phyloP scores from a whole-genome alignment of 2,888 invertebrate genomes.

The Lochmaea crataegi region DNA sequence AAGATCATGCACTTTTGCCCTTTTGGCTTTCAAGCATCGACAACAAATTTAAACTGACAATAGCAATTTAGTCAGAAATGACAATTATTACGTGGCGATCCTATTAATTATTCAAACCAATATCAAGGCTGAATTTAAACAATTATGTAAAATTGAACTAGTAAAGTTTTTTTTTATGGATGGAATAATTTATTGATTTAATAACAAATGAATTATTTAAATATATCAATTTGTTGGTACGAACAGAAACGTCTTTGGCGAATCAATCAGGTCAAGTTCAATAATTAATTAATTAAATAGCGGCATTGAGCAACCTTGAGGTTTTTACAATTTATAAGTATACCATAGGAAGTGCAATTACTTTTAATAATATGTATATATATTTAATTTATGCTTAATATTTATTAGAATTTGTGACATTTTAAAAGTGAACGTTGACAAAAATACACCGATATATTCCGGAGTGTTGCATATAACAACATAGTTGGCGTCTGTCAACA shows the following conservation, averaged over 20 bases:
- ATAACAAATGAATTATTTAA: not conserved
- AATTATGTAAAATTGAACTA: too few relatives aligned
- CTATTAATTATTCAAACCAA: too few relatives aligned
- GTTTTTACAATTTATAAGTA: not conserved
- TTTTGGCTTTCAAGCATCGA: too few relatives aligned
- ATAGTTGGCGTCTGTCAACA: too few relatives aligned
- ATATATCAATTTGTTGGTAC: not conserved
- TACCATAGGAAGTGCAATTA: not conserved
- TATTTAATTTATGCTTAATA: not conserved
- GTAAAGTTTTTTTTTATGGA: too few relatives aligned
- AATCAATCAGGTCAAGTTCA: not conserved
- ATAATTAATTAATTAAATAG: not conserved
- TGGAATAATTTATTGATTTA: not conserved
- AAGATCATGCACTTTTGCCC: too few relatives aligned
- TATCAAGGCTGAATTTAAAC: too few relatives aligned
- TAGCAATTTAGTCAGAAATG: too few relatives aligned
- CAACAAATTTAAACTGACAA: too few relatives aligned
- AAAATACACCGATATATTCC: too few relatives aligned
- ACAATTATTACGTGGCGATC: too few relatives aligned
- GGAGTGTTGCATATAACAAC: too few relatives aligned
- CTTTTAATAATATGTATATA: not conserved
- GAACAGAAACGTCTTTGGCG: not conserved
- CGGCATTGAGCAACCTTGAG: not conserved
- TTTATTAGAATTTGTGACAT: not conserved
- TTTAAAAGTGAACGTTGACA: not conserved